Evolutionary conservation across 2,888 invertebrate genomes (phyloP).

Genomic region (Conomelus anceps): DNA sequence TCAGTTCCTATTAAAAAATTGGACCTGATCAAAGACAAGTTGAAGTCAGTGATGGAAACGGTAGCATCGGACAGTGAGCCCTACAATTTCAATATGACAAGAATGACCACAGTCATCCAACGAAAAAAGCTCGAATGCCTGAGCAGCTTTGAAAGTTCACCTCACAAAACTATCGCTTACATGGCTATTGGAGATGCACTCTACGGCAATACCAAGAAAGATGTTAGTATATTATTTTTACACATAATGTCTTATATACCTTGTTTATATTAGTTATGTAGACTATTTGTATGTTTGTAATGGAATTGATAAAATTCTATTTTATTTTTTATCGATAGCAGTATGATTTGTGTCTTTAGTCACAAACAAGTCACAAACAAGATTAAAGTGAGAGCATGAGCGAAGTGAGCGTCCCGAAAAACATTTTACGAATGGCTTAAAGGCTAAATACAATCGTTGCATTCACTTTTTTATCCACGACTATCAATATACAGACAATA

Average conservation of each 20-base stretch:
- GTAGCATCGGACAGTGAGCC: slow-evolving; percentile 45
- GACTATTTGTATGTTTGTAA: too few species aligned
- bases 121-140: slow-evolving; percentile 61
- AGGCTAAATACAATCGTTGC: too few species aligned
- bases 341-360: too few species aligned
- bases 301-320: too few species aligned
- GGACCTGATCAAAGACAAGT: slow-evolving; percentile 51
- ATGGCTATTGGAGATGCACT: slow-evolving; percentile 75
- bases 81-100: slow-evolving; percentile 71
- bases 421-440: too few species aligned
- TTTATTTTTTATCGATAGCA: too few species aligned
- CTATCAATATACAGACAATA: too few species aligned
- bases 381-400: too few species aligned
- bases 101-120: slow-evolving; percentile 65
- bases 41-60: slow-evolving; percentile 44
- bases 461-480: too few species aligned
- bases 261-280: too few species aligned
- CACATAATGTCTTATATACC: not conserved
- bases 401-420: too few species aligned
- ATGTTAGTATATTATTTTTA: slow-evolving; percentile 51
- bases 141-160: slow-evolving; percentile 65
- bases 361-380: too few species aligned
- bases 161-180: slow-evolving; percentile 69
- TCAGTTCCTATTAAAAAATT: slow-evolving; percentile 68
- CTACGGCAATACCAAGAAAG: slow-evolving; percentile 64